phyloP scores from a whole-genome alignment of 2,888 invertebrate genomes.

The Spisula solida region DNA sequence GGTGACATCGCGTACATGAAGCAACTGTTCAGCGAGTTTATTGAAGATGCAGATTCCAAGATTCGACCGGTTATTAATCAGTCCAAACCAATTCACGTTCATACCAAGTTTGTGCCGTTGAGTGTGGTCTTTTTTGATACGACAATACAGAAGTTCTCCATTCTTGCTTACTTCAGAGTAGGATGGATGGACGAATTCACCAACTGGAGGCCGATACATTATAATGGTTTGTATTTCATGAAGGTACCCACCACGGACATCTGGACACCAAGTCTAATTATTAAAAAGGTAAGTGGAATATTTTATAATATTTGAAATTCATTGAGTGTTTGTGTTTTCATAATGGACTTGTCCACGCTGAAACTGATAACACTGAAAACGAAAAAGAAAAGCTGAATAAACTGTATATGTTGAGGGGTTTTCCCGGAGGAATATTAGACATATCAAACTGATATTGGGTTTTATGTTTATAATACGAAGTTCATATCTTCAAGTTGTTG shows the following conservation, averaged over 20 bases:
- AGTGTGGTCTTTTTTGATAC: neutral
- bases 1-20: neutral
- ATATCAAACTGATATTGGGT: too few species aligned
- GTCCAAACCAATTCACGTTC: neutral
- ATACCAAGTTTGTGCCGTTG: neutral
- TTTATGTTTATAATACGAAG: too few species aligned
- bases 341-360: too few species aligned
- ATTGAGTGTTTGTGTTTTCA: too few species aligned
- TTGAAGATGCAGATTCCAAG: neutral
- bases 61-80: neutral
- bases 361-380: too few species aligned
- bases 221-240: slow-evolving; percentile 1
- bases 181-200: neutral
- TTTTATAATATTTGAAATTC: too few species aligned
- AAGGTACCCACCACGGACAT: slow-evolving; percentile 1
- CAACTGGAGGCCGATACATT: neutral
- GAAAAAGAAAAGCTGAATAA: too few species aligned
- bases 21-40: neutral
- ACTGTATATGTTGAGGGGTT: too few species aligned
- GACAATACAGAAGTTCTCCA: neutral
- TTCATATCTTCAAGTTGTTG: too few species aligned
- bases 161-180: neutral
- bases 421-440: too few species aligned
- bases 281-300: neutral
- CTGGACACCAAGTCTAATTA: slow-evolving; percentile 16